Evolutionary conservation across 2,797 vertebrate genomes (phyloP), one percentile per base, ranked within the genome.

Genomic region (Peromyscus attwateri): DNA sequence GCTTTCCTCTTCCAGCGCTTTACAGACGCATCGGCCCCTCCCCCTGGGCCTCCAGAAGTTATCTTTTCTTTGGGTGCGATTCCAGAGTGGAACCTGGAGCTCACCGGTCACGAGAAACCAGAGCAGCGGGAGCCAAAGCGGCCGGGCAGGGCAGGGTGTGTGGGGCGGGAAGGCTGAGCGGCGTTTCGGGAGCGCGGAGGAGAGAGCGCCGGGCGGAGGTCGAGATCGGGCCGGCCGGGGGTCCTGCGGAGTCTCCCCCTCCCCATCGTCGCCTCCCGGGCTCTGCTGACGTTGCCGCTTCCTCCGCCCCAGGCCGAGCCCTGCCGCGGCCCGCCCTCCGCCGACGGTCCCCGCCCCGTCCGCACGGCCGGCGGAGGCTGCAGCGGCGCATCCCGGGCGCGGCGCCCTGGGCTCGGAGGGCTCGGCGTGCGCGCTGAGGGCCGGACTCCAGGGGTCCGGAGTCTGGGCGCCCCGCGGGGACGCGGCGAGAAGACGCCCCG

Each of bases 231-330:
- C 87, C 1, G 23, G 11, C 46, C 17, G 64, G 79, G 96, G 97
- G 75, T 79, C 92, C 83, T 19, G 1, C 17, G n/a, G n/a, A n/a
- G n/a, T 43, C 43, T 82, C 91, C 91, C 29, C 70, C 52, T 88
- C 70, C 95, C 84, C 90, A n/a, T 60, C 79, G 52, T 91, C 80
- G 62, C 91, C 68, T 73, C 81, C 71, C 49, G 1, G 21, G 94
- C 91, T 60, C 70, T 70, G 95, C 95, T 98, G 98, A 98, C 98
- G 98, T 98, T 92, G 96, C 88, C 91, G 97, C 92, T 97, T 97
- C 98, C 98, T 95, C 97, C 97, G 94, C 96, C 93, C 96, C 80
- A 52, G 57, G 76, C 87, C 60, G 0, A 84, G 70, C 75, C 89
- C 91, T 40, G 92, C 93, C 62, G 89, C 37, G 83, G 34, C 62